Evolutionary conservation across 2,888 invertebrate species (phyloP).

Genomic region (Fabriciana adippe): DNA sequence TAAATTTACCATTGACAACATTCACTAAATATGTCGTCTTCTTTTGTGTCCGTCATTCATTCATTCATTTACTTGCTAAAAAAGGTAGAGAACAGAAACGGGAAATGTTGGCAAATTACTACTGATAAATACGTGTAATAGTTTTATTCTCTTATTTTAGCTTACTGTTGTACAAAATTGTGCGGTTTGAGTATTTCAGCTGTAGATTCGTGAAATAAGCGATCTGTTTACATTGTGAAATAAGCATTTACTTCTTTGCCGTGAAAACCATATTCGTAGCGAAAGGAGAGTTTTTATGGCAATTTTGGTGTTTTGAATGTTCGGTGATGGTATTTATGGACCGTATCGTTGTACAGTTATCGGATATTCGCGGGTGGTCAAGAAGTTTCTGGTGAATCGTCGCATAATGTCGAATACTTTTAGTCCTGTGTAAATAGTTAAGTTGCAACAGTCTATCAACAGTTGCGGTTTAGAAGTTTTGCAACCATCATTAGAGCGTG

Average conservation of each 20-base stretch:
- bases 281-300: constrained; percentile 68
- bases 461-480: constrained; percentile 66
- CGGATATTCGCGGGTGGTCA: constrained; percentile 50
- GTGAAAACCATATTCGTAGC: constrained; percentile 61
- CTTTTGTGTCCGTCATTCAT: constrained; percentile 58
- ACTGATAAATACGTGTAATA: constrained; percentile 70
- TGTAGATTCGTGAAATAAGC: constrained; percentile 52
- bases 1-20: constrained; percentile 45
- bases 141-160: constrained; percentile 52
- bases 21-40: constrained; percentile 49
- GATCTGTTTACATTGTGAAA: constrained; percentile 77
- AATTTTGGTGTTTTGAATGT: constrained; percentile 55
- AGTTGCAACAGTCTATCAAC: constrained; percentile 55
- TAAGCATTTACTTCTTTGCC: constrained; percentile 52
- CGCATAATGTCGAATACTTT: constrained; percentile 42
- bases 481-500: constrained; percentile 78
- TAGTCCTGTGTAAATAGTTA: constrained; percentile 46
- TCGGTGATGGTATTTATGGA: constrained; percentile 58
- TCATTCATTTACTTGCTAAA: constrained; percentile 71
- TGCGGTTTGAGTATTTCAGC: constrained; percentile 45
- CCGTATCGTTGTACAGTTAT: constrained; percentile 64
- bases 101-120: constrained; percentile 78
- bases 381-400: constrained; percentile 47
- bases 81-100: constrained; percentile 63
- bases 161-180: constrained; percentile 32